These are phyloP conservation scores for Gallinago paraguaiae DNA, from an alignment of 2,113 vertebrate species.

Conservation along the genomic window DNA sequence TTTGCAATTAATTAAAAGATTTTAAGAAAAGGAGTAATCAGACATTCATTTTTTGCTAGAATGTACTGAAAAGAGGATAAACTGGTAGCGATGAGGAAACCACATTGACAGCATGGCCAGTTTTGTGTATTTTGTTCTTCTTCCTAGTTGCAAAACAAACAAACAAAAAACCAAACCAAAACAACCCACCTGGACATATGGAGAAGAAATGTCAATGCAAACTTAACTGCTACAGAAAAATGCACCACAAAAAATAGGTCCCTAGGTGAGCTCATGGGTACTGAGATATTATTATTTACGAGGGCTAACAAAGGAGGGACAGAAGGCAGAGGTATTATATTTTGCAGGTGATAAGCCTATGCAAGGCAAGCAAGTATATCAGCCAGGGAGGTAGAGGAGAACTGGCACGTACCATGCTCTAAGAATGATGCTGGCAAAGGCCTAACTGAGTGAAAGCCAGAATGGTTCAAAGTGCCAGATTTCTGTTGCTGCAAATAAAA, in stretches of 20 bases:
- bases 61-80: background rate
- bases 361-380: background rate
- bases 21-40: background rate
- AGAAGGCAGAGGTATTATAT: background rate
- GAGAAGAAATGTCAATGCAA: background rate
- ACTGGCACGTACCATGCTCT: background rate
- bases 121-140: background rate
- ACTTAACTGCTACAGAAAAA: background rate
- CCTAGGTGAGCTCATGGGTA: background rate
- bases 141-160: background rate
- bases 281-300: background rate
- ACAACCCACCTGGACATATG: background rate
- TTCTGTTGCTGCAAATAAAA: background rate
- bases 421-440: slow-evolving; percentile 21
- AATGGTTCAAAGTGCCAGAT: background rate
- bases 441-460: background rate
- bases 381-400: background rate
- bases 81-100: background rate
- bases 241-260: background rate
- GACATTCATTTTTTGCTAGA: background rate
- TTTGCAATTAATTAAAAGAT: background rate
- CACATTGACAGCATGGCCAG: background rate
- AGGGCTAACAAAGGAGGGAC: background rate
- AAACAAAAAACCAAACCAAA: background rate
- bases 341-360: slow-evolving; percentile 5